Evolutionary conservation across 92 coral and sea anemone species (phyloP), one percentile per base, ranked within the genome.

Genomic region (Virgularia gustaviana): DNA sequence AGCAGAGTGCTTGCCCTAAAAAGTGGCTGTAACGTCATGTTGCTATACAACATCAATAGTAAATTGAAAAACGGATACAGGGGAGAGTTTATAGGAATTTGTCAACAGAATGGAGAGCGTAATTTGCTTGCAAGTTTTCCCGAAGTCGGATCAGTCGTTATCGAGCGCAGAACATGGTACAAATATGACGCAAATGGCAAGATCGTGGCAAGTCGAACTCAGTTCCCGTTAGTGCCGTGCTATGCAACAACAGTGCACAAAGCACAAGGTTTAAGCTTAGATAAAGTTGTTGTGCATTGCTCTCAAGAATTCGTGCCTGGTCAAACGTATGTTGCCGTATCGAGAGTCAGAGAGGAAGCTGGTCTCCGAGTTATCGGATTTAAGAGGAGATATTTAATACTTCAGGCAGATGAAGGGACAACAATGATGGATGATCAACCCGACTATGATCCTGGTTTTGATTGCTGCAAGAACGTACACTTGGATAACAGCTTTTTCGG

Each of bases 301-400:
- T 65, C 88, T 3, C 45, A 43, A 12, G 81, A 84, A 54, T 78
- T 84, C 53, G 83, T 83, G 10, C 64, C 83, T 31, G 88, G 84
- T 18, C 72, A 78, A n/a, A 78, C 64, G 9, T 84, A 78, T 70
- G 84, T 84, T 2, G 83, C 81, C 2, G 13, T 44, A 32, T 79
- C 82, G 13, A 31, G 88, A 8, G 81, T 75, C 0, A 41, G 62
- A 28, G 29, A 41, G 25, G 58, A 32, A 9, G 45, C 44, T 28
- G 23, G 31, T 45, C 9, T 82, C 2, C 81, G 67, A 67, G 62
- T 81, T 18, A 53, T 65, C 25, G 63, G 72, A 30, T 81, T 55
- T 54, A 55, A 52, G 49, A 63, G n/a, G n/a, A n/a, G n/a, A n/a
- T n/a, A n/a, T n/a, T n/a, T n/a, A n/a, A n/a, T n/a, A n/a, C n/a